Percentiles rank a stretch among this genome's conserved stretches.
Conservation (phyloP, 2,888 invertebrate genomes). For the Strigamia crassipes region DNA sequence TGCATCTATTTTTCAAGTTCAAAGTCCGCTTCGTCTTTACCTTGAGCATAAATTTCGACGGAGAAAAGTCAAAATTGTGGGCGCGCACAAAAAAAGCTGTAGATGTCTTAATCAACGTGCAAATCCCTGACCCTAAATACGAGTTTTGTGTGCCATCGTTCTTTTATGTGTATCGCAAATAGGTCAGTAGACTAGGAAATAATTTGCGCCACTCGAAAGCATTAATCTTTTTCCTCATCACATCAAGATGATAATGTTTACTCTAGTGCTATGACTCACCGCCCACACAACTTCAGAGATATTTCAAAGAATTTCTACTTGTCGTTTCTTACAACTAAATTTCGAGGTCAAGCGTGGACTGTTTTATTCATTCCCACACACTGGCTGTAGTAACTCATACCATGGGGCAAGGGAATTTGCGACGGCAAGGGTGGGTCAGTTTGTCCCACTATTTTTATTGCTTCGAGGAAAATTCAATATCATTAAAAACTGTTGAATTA, state of each 20-base stretch:
- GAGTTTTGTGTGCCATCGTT: background rate
- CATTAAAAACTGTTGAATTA: too few species aligned
- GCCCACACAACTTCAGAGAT: constrained; percentile 10
- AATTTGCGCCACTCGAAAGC: constrained; percentile 18
- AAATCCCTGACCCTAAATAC: background rate
- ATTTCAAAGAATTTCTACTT: background rate
- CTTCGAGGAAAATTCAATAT: background rate
- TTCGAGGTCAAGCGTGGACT: constrained; percentile 19
- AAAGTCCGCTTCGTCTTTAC: constrained; percentile 33
- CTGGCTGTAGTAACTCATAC: background rate
- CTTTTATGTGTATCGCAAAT: background rate
- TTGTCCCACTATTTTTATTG: background rate
- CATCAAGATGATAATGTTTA: constrained; percentile 3
- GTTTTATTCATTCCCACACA: constrained; percentile 20
- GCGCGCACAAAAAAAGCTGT: constrained; percentile 2
- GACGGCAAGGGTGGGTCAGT: background rate
- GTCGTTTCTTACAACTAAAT: constrained; percentile 13
- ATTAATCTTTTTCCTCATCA: constrained; percentile 33
- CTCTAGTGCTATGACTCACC: background rate
- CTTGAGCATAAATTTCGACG: background rate
- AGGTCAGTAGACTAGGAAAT: constrained; percentile 37
- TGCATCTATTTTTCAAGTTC: constrained; percentile 35
- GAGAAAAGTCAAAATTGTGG: background rate
- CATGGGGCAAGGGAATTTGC: background rate
- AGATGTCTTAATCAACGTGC: background rate